Evolutionary conservation across 2,113 vertebrate genomes (phyloP).

Genomic region (Leptocoma aspasia): DNA sequence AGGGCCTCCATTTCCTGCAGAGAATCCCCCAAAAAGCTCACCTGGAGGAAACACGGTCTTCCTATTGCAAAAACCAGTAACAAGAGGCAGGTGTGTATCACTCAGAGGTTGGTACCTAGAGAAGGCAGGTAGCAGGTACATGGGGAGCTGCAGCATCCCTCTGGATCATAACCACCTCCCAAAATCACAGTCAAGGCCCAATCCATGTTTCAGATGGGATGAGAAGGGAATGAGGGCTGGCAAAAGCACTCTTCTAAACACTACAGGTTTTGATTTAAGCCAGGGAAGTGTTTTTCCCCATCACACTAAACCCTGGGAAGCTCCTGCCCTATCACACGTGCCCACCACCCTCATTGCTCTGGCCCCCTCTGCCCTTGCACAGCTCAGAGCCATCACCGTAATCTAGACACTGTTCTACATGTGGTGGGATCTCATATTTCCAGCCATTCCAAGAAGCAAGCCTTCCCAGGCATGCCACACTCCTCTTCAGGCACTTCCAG

Average conservation of each 20-base stretch:
- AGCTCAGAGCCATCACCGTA: not conserved
- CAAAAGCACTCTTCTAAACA: not conserved
- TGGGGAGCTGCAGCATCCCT: not conserved
- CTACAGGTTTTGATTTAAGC: not conserved
- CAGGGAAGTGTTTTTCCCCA: not conserved
- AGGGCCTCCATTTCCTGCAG: not conserved
- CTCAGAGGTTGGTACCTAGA: not conserved
- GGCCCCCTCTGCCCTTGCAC: not conserved
- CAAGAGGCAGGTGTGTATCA: not conserved
- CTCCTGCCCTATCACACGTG: not conserved
- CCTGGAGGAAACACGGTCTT: not conserved
- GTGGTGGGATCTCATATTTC: not conserved
- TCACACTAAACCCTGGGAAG: not conserved
- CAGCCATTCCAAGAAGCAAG: not conserved
- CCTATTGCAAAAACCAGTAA: not conserved
- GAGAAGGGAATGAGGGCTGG: not conserved
- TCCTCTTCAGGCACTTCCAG: not conserved
- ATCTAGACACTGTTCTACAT: fast-evolving
- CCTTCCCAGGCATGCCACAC: not conserved
- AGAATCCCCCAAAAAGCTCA: not conserved
- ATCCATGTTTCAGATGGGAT: not conserved
- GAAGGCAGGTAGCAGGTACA: not conserved
- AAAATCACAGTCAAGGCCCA: not conserved
- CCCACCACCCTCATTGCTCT: fast-evolving
- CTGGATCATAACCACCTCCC: not conserved